Evolutionary conservation across 2,888 invertebrate species (phyloP), one percentile per base, ranked within the genome.

Genomic region (Tethea ocularis): DNA sequence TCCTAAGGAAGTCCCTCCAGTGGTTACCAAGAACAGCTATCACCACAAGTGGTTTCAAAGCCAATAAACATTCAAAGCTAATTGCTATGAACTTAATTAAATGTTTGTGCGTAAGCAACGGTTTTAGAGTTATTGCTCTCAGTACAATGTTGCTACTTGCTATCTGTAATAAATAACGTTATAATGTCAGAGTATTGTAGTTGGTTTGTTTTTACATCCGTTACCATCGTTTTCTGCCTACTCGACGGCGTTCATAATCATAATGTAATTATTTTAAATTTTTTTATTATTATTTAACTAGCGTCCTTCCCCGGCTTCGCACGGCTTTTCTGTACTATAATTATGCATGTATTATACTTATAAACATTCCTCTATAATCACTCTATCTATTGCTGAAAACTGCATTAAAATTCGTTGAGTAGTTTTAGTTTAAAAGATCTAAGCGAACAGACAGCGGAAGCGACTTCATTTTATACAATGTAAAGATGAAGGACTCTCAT

Each of bases 11-110:
- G 8, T 46, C 10, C 10, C n/a, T 20, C 20, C 8, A 17, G 20
- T 46, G 46, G 46, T 20, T n/a, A n/a, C n/a, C 46, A 46, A 46
- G 20, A n/a, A 46, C 46, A 46, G 46, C 46, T 46, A 46, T 17
- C 46, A 46, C 46, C 46, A 46, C 46, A 2, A 20, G 10, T 46
- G 46, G 46, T 46, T 46, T 20, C 46, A 17, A 46, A 20, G 20
- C 46, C 20, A 46, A 46, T 46, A 46, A 46, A 46, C 46, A 46
- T 20, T 46, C 20, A 46, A 46, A 46, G 46, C 20, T 46, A 46
- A 46, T 46, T 20, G 46, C 46, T 46, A 20, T 33, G 46, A 46
- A 20, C 20, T 46, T 46, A 46, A 46, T 46, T 46, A 46, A 29
- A 46, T 46, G 20, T 46, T 46, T 46, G 46, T 46, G 46, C 46